Evolutionary conservation across 2,113 vertebrate genomes (phyloP).

Genomic region (Trichomycterus rosablanca): DNA sequence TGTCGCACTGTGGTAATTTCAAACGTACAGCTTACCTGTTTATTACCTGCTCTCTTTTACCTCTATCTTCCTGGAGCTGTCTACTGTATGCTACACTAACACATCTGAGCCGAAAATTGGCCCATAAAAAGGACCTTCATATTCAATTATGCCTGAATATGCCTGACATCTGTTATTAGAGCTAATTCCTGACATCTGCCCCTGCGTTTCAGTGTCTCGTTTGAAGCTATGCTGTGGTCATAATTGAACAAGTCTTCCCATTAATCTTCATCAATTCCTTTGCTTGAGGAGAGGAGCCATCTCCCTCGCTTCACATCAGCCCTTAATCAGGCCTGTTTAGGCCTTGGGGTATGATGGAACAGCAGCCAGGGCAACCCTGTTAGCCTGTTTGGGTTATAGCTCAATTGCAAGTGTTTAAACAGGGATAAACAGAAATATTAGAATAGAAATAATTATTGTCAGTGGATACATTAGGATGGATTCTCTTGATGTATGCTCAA

Average conservation of each 20-base stretch:
- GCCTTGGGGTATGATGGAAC: slow-evolving; percentile 37
- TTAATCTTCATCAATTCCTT: slow-evolving; percentile 61
- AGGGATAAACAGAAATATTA: too few species aligned
- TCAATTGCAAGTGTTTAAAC: too few species aligned
- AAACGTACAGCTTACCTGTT: neutral
- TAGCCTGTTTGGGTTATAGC: too few species aligned
- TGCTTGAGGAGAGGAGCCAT: slow-evolving; percentile 50
- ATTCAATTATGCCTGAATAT: slow-evolving; percentile 49
- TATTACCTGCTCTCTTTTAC: neutral
- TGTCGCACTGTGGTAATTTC: neutral
- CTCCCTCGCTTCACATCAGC: slow-evolving; percentile 48
- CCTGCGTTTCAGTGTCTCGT: slow-evolving; percentile 29
- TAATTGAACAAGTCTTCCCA: slow-evolving; percentile 51
- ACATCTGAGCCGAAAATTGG: slow-evolving; percentile 35
- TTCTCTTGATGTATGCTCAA: too few species aligned
- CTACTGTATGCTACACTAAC: slow-evolving; percentile 19
- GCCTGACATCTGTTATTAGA: slow-evolving; percentile 45
- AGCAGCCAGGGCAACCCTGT: slow-evolving; percentile 27
- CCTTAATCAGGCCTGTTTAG: slow-evolving; percentile 62
- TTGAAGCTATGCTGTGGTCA: slow-evolving; percentile 35
- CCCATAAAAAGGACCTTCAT: slow-evolving; percentile 54
- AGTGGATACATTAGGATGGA: too few species aligned
- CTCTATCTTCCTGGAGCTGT: neutral
- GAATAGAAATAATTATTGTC: too few species aligned
- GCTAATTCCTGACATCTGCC: slow-evolving; percentile 43